phyloP scores from a whole-genome alignment of 2,888 invertebrate species.

The Chalcosyrphus nemorum region DNA sequence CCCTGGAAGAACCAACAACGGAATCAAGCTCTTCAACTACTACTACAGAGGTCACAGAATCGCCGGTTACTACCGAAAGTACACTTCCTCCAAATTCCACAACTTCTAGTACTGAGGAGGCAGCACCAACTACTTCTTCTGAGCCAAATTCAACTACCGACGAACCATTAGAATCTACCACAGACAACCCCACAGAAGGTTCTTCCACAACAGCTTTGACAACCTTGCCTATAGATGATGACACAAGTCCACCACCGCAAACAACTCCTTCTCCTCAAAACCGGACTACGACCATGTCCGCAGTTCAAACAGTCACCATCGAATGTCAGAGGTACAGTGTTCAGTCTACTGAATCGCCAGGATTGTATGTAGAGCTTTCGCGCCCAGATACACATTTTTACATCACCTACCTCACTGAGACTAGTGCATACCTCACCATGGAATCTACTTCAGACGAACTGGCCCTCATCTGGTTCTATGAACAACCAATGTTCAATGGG shows the following conservation, averaged over 20 bases:
- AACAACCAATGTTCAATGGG: conserved; percentile 21
- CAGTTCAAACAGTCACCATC: conserved; percentile 11
- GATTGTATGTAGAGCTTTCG: conserved; percentile 10
- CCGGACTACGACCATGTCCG: conserved; percentile 33
- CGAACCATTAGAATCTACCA: not conserved
- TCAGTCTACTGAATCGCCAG: not conserved
- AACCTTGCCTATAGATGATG: not conserved
- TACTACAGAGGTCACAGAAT: no score
- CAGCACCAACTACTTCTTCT: not conserved
- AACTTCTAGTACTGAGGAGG: not conserved
- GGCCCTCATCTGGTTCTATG: conserved; percentile 56
- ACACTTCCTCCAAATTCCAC: not conserved
- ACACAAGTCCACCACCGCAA: not conserved
- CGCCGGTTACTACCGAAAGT: not conserved
- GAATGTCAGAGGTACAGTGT: conserved; percentile 11
- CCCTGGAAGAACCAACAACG: not conserved
- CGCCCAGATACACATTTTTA: conserved; percentile 25
- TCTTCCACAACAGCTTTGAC: not conserved
- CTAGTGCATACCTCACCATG: not conserved
- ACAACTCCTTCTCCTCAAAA: conserved; percentile 50
- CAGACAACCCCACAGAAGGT: not conserved
- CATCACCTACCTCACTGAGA: not conserved
- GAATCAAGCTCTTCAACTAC: not conserved
- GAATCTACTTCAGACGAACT: conserved; percentile 2
- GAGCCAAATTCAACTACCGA: not conserved